These are phyloP conservation scores for Paraescarpia echinospica DNA, from an alignment of 1,140 invertebrate genomes.

Conservation along the genomic window DNA sequence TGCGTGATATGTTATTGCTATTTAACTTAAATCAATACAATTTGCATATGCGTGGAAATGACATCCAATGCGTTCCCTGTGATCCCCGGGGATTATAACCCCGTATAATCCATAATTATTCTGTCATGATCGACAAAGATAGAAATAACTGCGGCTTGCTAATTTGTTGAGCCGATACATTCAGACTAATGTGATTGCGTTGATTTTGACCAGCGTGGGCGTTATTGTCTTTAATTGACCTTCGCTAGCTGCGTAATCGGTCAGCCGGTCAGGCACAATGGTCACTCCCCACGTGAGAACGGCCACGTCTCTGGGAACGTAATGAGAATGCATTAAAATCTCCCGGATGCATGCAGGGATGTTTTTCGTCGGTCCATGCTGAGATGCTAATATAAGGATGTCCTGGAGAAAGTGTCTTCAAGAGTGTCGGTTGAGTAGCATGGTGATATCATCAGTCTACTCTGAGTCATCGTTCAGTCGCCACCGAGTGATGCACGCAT, in stretches of 20 bases:
- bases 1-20: too few species aligned
- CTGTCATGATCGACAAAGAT: not conserved
- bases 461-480: not conserved
- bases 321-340: not conserved
- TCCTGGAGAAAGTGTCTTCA: not conserved
- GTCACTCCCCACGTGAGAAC: not conserved
- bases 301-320: not conserved
- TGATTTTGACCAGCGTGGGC: not conserved
- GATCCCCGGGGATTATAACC: not conserved
- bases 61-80: not conserved
- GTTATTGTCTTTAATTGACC: not conserved
- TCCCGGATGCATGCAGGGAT: not conserved
- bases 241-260: not conserved
- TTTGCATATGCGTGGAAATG: not conserved
- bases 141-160: not conserved
- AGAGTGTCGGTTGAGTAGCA: not conserved
- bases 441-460: not conserved
- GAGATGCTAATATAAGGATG: not conserved
- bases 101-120: not conserved
- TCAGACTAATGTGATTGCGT: slow-evolving; percentile 1
- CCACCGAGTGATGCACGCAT: not conserved
- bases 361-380: not conserved
- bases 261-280: not conserved
- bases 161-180: not conserved
- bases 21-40: too few species aligned